Evolutionary conservation across 2,888 invertebrate genomes (phyloP), one percentile per base, ranked within the genome.

Genomic region (Patella depressa): DNA sequence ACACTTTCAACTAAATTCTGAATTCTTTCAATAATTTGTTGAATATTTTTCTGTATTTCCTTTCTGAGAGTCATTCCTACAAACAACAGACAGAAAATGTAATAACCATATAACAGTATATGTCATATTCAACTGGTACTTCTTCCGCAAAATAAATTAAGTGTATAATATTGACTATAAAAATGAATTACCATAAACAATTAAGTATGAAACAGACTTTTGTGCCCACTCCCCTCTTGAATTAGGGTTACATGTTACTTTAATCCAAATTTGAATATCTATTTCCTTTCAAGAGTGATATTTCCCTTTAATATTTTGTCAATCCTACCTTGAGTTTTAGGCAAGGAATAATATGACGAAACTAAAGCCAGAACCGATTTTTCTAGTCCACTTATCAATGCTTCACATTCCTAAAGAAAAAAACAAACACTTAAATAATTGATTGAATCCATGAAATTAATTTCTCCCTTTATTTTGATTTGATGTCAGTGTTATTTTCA

Each of bases 241-340:
- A 34, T 34, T 34, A 34, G 5, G 34, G 34, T 34, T 34, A 4
- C 34, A 34, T 3, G 34, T 34, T 34, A 34, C 34, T 34, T 34
- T 9, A 45, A 45, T 45, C 45, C 9, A 45, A 45, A 7, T 45
- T 9, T 45, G 45, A 45, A 45, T 45, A 45, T 45, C 45, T 45
- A 45, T 45, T 45, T 45, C 7, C 45, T 45, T 45, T 45, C 9
- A 45, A 45, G 45, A 45, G 45, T 9, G 9, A 45, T 45, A 45
- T 45, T 45, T 7, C 45, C 45, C 9, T 45, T 45, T 45, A 45
- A 45, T 45, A 45, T 45, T 45, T 45, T 45, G 45, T 45, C 9
- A 57, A n/a, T 15, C 74, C 71, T 79, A 88, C 89, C 88, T 85
- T 86, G 84, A 71, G 86, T 80, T 74, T 85, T 84, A 55, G 89